These are phyloP conservation scores for Rattus norvegicus DNA, from an alignment of 2,113 vertebrate species.

Conservation along the genomic window DNA sequence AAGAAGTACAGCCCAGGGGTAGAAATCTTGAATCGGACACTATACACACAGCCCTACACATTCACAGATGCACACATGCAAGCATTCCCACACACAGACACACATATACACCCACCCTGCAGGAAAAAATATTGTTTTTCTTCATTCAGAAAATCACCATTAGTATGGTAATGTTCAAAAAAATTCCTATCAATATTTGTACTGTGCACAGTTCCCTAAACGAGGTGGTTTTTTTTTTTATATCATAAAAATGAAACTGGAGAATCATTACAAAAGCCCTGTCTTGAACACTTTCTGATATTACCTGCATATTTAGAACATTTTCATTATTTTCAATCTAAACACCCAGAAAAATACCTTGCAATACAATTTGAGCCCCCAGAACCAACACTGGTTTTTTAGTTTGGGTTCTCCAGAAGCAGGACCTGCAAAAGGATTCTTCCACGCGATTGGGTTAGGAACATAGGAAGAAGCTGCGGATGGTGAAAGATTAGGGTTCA, in stretches of 20 bases:
- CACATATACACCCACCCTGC: no score
- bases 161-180: background rate
- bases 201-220: background rate
- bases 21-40: background rate
- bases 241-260: background rate
- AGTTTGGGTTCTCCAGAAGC: slow-evolving; percentile 6
- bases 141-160: background rate
- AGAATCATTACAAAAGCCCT: background rate
- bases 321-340: slow-evolving; percentile 28
- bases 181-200: background rate
- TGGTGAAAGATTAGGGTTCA: background rate
- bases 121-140: background rate
- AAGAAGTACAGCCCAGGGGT: background rate
- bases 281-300: slow-evolving; percentile 13
- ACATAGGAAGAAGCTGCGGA: background rate
- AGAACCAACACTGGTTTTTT: background rate
- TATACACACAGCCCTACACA: background rate
- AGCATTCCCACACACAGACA: background rate
- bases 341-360: background rate
- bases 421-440: background rate
- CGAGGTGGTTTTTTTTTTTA: background rate
- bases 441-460: background rate
- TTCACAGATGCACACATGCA: background rate
- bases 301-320: slow-evolving; percentile 3
- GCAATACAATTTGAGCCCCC: background rate